These are phyloP conservation scores for Neosalanx taihuensis DNA, from an alignment of 2,797 vertebrate species.

Conservation along the genomic window DNA sequence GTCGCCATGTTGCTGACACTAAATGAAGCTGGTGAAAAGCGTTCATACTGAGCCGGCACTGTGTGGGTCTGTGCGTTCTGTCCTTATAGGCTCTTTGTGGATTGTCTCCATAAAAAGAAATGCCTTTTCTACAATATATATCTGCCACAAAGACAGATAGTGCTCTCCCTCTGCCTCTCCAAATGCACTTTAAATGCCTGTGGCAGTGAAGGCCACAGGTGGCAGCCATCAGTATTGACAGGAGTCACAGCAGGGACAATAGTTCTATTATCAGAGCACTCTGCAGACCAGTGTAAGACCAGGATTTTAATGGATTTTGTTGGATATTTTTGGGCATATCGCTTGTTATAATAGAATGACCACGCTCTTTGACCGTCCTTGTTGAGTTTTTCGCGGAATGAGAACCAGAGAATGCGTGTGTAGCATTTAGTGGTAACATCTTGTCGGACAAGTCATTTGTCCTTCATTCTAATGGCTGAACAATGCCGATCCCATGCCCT, in stretches of 20 bases:
- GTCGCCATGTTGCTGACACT: conserved; percentile 30
- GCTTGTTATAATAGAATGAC: background rate
- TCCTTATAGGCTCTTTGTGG: conserved; percentile 32
- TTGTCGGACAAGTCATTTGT: background rate
- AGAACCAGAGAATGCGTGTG: background rate
- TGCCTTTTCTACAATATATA: conserved; percentile 63
- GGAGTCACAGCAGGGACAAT: conserved; percentile 28
- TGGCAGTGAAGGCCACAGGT: conserved; percentile 52
- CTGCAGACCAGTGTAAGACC: conserved; percentile 27
- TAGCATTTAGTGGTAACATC: background rate
- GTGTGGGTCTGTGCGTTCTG: conserved; percentile 38
- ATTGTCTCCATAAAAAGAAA: conserved; percentile 40
- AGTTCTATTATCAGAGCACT: conserved; percentile 20
- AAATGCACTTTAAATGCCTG: conserved; percentile 53
- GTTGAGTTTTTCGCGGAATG: background rate
- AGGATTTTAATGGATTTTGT: background rate
- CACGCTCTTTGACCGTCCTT: background rate
- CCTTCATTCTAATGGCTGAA: background rate
- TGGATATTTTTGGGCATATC: background rate
- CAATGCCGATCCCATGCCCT: background rate
- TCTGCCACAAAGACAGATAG: conserved; percentile 65
- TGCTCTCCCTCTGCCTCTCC: conserved; percentile 34
- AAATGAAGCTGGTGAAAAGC: conserved; percentile 23
- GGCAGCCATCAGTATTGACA: conserved; percentile 41
- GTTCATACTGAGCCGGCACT: background rate